Evolutionary conservation across 2,113 vertebrate species (phyloP), one percentile per base, ranked within the genome.

Genomic region (Hippocampus comes): DNA sequence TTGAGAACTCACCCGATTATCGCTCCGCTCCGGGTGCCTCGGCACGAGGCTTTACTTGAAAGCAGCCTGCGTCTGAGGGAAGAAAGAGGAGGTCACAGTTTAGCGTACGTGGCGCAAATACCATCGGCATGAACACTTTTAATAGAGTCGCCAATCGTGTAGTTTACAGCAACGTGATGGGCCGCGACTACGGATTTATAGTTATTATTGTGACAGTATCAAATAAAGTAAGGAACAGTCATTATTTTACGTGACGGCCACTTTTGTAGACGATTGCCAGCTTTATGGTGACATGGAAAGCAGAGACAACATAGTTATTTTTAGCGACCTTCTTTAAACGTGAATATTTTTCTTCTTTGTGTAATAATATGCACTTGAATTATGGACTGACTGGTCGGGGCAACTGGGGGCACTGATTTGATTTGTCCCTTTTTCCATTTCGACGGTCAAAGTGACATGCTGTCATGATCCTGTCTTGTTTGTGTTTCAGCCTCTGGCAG

Each of bases 191-290:
- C 3, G 18, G 59, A 0, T 30, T 30, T 14, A 14, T 23, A 4
- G 15, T 61, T 61, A 9, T 34, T n/a, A 59, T 5, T 25, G 15
- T 59, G 14, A 59, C 8, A 12, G 20, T 3, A n/a, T 56, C 10
- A 56, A 23, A 4, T 21, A n/a, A 55, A 55, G 53, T n/a, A 8
- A 9, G 53, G 53, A 56, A 56, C 53, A 11, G 53, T 56, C n/a
- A 56, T 56, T n/a, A 23, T n/a, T n/a, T 55, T 9, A 55, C 9
- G n/a, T n/a, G 9, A 4, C 46, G 57, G 14, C 27, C 63, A 48
- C 63, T 80, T 64, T 42, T 46, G 57, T 30, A 78, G 15, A 78
- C 9, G n/a, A 82, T 75, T 72, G 75, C 18, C 56, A 68, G 66
- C 56, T 70, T 74, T 72, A 66, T n/a, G 34, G 34, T 20, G 25